Base-by-base conservation (phyloP, 2,113 vertebrate genomes). In the Proteles cristata region DNA sequence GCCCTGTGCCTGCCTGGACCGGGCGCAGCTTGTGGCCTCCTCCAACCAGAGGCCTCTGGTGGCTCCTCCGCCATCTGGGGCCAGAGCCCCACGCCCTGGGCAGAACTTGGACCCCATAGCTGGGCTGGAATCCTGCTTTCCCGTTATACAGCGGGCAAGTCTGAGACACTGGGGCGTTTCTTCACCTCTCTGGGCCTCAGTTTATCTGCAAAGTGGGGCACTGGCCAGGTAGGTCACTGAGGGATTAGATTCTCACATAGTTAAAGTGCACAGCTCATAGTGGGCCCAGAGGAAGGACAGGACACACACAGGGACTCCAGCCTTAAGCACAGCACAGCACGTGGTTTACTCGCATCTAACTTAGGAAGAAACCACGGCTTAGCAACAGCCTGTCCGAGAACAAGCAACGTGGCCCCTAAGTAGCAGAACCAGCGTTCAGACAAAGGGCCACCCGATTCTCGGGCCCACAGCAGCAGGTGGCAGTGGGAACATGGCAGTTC, bases 401-500 rank as follows among this genome's bases (percentile, higher is more conserved):
- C 17, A 66, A 86, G 90, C 9, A 4, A 25, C 3, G 2, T 15
- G 4, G 4, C 25, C 68, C 21, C 5, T 31, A 26, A 85, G 45
- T 33, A 11, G 43, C 43, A 80, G 55, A 90, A 63, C 81, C 35
- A 63, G 43, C 5, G 53, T 76, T 92, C 48, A 28, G 68, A 92
- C 0, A 5, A 25, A 73, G 61, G 81, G 39, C 61, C 55, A 6
- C 33, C 28, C 66, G 74, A 65, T 26, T 43, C 66, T 43, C 5
- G 11, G 50, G 35, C 19, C 58, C 81, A 81, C 58, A 4, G 74
- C 0, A 4, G 7, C 66, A 65, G 43, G 16, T 43, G 25, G 6
- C 5, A 39, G 33, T 0, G 1, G 66, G 45, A 25, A 9, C 61
- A 45, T 0, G 45, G 53, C 28, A 11, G 26, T 2, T 15, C 39